These are phyloP conservation scores for Tenthredo notha DNA, from an alignment of 2,888 invertebrate species.

Conservation along the genomic window DNA sequence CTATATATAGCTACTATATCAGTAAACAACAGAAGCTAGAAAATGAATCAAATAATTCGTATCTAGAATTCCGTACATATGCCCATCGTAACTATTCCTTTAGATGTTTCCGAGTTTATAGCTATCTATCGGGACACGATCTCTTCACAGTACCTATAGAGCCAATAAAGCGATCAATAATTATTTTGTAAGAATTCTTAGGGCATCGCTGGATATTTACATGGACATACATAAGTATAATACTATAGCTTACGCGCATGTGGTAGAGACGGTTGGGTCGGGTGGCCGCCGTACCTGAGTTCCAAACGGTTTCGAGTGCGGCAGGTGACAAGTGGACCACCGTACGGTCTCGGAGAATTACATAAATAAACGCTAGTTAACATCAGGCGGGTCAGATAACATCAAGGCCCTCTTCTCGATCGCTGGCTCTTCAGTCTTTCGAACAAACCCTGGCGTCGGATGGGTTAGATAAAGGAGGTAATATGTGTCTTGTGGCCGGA, in stretches of 20 bases:
- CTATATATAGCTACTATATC: not conserved
- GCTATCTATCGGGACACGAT: constrained; percentile 6
- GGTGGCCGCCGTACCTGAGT: constrained; percentile 40
- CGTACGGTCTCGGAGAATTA: constrained; percentile 65
- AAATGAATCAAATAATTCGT: not conserved
- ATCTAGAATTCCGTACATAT: not conserved
- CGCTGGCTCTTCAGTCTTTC: constrained; percentile 39
- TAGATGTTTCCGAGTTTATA: constrained; percentile 17
- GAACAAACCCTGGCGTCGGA: constrained; percentile 36
- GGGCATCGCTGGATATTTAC: constrained; percentile 3
- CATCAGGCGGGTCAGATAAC: constrained; percentile 62
- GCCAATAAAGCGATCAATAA: not conserved
- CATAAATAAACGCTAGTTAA: constrained; percentile 66
- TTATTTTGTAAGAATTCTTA: not conserved
- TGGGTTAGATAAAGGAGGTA: constrained; percentile 46
- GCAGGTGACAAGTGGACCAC: constrained; percentile 63
- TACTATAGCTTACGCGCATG: not conserved
- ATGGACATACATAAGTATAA: not conserved
- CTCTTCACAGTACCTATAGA: not conserved
- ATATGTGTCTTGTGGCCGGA: constrained; percentile 48
- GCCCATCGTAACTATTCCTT: not conserved
- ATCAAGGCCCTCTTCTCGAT: constrained; percentile 56
- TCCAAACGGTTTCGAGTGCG: constrained; percentile 47
- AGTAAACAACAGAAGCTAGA: not conserved
- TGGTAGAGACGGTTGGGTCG: constrained; percentile 40